Evolutionary conservation across 2,888 invertebrate genomes (phyloP), one percentile per base, ranked within the genome.

Genomic region (Acronicta psi): DNA sequence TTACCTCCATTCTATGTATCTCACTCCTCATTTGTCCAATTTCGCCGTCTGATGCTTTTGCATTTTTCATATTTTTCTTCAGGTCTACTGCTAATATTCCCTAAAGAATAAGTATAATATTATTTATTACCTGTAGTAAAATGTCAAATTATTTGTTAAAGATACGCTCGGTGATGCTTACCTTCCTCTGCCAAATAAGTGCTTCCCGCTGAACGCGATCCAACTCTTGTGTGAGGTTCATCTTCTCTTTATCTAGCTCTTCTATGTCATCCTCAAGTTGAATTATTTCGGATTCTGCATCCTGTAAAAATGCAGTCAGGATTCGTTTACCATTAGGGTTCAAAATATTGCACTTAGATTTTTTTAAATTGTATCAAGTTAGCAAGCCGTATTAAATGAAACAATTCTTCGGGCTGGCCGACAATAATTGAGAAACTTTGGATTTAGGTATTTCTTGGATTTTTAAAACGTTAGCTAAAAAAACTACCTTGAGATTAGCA

Each of bases 1-100:
- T 90, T 84, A 97, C 97, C 88, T 97, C 96, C 98, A 98, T 98
- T 72, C 96, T 95, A 77, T 97, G 97, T 79, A 98, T 97, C 93
- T 98, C 98, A 37, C 93, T 94, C 81, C 95, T 96, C 97, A 98
- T 97, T 31, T 94, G 94, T 0, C 96, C 96, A 17, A 97, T 95
- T 84, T 97, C 97, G 2, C 97, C 97, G 6, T 94, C 95, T 2
- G 94, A 89, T 0, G 95, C 94, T 56, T 95, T 94, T 55, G 97
- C 97, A 34, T 95, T 94, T 52, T 95, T 95, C 46, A 97, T 95
- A 79, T 95, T 96, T 72, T 95, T 95, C 77, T 96, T 96, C 0
- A 97, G 95, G 81, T 98, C 97, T 18, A 95, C 95, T 2, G 97
- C 96, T 77, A 97, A 85, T 73, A 96, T 90, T 17, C 94, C 93